These are phyloP conservation scores for Trichoplusia ni DNA, from an alignment of 1,140 invertebrate species.

Conservation along the genomic window DNA sequence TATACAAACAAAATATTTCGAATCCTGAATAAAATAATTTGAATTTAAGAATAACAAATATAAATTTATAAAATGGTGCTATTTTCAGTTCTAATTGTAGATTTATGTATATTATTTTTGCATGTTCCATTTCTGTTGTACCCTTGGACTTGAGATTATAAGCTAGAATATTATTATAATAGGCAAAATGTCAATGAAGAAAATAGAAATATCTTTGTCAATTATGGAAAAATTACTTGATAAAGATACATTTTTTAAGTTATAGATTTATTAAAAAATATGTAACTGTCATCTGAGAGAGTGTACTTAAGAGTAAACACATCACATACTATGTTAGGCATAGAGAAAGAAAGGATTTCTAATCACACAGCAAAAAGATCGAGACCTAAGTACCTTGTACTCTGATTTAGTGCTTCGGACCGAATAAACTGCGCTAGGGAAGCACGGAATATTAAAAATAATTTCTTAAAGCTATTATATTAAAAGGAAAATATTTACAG, in stretches of 20 bases:
- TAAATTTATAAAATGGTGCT: background rate
- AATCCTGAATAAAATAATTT: constrained; percentile 7
- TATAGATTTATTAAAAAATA: constrained; percentile 34
- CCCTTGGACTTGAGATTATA: background rate
- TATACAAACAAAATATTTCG: constrained; percentile 9
- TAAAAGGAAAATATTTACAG: constrained; percentile 28
- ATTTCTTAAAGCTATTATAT: constrained; percentile 19
- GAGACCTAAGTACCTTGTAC: constrained; percentile 46
- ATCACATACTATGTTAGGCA: background rate
- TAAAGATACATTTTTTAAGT: background rate
- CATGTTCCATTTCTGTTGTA: background rate
- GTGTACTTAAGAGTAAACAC: constrained; percentile 23
- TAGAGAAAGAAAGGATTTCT: background rate
- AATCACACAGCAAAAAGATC: background rate
- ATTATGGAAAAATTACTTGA: constrained; percentile 2
- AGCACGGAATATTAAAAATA: constrained; percentile 8
- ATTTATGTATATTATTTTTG: background rate
- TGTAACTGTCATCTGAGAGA: constrained; percentile 23
- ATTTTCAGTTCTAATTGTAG: too few species aligned
- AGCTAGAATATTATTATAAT: background rate
- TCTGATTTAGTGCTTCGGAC: constrained; percentile 31
- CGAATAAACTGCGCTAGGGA: constrained; percentile 21
- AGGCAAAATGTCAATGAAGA: too few species aligned
- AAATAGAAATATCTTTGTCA: constrained; percentile 3
- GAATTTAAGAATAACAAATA: constrained; percentile 10